Percentiles rank a stretch among this genome's conserved stretches.
Conservation (phyloP, 2,797 vertebrate species). For the Anabas testudineus region DNA sequence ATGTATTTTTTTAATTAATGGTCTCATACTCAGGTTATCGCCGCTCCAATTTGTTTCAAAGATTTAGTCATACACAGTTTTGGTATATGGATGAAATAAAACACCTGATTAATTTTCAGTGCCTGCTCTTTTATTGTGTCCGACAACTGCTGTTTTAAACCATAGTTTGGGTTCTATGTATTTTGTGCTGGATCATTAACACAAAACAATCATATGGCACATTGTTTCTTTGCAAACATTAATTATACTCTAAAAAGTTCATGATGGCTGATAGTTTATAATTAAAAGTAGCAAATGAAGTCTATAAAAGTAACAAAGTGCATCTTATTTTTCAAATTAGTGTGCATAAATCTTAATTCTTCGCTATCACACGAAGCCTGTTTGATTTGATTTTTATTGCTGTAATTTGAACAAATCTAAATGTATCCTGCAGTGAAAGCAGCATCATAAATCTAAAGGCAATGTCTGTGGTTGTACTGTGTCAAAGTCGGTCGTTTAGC, state of each 20-base stretch:
- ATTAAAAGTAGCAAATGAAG: not conserved
- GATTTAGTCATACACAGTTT: slow-evolving; percentile 30
- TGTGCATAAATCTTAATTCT: not conserved
- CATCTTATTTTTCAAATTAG: slow-evolving; percentile 2
- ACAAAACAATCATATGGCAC: not conserved
- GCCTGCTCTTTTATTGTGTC: slow-evolving; percentile 11
- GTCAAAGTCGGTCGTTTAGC: slow-evolving; percentile 31
- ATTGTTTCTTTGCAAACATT: not conserved
- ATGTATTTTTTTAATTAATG: slow-evolving; percentile 1
- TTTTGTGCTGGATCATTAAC: not conserved
- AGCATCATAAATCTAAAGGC: not conserved
- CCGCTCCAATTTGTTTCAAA: slow-evolving; percentile 20
- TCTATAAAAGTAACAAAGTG: not conserved
- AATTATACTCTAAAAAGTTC: not conserved
- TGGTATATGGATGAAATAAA: slow-evolving; percentile 39
- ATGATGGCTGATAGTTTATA: not conserved
- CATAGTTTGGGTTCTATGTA: not conserved
- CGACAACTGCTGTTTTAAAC: not conserved
- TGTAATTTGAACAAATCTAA: slow-evolving; percentile 19
- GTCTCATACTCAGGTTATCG: slow-evolving; percentile 32
- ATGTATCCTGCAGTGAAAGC: not conserved
- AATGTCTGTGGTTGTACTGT: not conserved
- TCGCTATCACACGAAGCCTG: not conserved
- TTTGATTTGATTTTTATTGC: slow-evolving; percentile 6
- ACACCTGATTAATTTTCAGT: not conserved